A percentile compares a stretch with the other conserved stretches of the same genome.
phyloP scores from a whole-genome alignment of 2,888 invertebrate genomes.

The Spatulosminthurus flaviceps region DNA sequence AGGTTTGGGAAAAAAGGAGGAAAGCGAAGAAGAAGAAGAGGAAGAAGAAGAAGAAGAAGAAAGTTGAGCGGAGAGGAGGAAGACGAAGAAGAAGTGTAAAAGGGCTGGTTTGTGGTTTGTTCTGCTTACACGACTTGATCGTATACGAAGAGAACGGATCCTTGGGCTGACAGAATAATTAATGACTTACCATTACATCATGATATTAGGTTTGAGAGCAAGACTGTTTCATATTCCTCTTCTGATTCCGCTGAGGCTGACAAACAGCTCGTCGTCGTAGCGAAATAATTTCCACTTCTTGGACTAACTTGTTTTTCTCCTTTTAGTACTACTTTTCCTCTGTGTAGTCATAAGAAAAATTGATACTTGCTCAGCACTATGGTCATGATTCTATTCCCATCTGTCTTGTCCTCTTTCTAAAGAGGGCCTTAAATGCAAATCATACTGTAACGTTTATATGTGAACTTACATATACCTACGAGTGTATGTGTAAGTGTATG shows the following conservation, averaged over 20 bases:
- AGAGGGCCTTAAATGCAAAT: constrained; percentile 36
- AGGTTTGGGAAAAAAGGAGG: too few relatives aligned
- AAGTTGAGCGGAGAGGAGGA: too few relatives aligned
- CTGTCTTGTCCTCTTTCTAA: neutral
- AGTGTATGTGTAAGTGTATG: too few relatives aligned
- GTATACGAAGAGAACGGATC: constrained; percentile 50
- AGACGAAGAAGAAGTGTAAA: constrained; percentile 20
- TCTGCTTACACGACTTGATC: constrained; percentile 52
- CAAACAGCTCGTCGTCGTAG: constrained; percentile 37
- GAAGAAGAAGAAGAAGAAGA: constrained; percentile 4
- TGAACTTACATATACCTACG: too few relatives aligned
- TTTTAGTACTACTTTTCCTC: too few relatives aligned
- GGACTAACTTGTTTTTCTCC: constrained; percentile 8
- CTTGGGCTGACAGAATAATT: constrained; percentile 61
- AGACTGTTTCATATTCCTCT: constrained; percentile 50
- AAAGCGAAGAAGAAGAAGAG: neutral
- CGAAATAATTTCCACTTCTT: constrained; percentile 42
- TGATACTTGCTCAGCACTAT: neutral
- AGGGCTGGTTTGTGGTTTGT: constrained; percentile 32
- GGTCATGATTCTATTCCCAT: constrained; percentile 2
- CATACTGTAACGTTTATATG: too few relatives aligned
- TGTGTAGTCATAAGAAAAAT: neutral
- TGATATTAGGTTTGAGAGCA: constrained; percentile 54
- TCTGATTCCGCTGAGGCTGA: constrained; percentile 32
- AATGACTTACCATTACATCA: constrained; percentile 56